A percentile compares a stretch with the other conserved stretches of the same genome.
Conservation (phyloP, 2,797 vertebrate genomes). For the Macropodus opercularis region DNA sequence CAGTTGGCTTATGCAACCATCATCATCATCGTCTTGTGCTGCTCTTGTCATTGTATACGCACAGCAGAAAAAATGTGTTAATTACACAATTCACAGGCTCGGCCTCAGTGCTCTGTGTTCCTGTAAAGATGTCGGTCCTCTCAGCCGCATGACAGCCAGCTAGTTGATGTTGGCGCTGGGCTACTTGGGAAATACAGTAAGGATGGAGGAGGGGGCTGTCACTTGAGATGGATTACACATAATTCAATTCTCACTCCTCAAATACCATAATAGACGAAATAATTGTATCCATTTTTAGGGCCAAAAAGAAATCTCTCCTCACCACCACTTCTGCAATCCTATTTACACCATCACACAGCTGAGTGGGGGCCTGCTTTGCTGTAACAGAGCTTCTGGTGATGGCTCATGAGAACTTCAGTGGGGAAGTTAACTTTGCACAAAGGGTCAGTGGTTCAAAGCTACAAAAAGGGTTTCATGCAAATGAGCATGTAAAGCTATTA, state of each 20-base stretch:
- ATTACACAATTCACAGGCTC: slow-evolving; percentile 57
- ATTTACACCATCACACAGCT: slow-evolving; percentile 29
- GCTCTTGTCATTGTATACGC: slow-evolving; percentile 59
- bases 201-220: slow-evolving; percentile 9
- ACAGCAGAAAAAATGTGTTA: slow-evolving; percentile 47
- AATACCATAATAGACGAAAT: slow-evolving; percentile 31
- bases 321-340: slow-evolving; percentile 7
- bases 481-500: not conserved
- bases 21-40: slow-evolving; percentile 58
- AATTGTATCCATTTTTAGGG: slow-evolving; percentile 25
- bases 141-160: slow-evolving; percentile 26
- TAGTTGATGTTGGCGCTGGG: slow-evolving; percentile 33
- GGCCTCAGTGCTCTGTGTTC: slow-evolving; percentile 46
- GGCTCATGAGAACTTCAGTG: not conserved
- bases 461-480: not conserved
- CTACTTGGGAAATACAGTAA: slow-evolving; percentile 53
- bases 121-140: slow-evolving; percentile 55
- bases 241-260: slow-evolving; percentile 47
- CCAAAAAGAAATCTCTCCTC: slow-evolving; percentile 14
- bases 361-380: slow-evolving; percentile 11
- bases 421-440: not conserved
- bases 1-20: slow-evolving; percentile 63
- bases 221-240: slow-evolving; percentile 25
- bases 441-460: not conserved
- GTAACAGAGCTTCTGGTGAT: not conserved